phyloP scores from a whole-genome alignment of 2,797 vertebrate genomes.

The Moxostoma hubbsi region DNA sequence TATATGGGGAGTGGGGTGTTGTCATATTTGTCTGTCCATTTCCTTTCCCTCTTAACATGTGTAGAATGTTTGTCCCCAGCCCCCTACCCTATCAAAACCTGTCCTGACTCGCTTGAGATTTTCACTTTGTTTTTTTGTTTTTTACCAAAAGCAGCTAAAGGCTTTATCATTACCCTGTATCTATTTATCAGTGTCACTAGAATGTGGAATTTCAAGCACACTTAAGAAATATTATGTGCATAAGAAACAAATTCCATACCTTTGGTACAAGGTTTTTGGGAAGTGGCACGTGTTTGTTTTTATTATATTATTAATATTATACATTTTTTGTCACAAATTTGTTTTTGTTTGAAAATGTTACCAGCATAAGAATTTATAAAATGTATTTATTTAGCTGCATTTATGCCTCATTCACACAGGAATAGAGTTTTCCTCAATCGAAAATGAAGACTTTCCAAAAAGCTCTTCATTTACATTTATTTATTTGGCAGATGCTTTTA shows the following conservation, averaged over 20 bases:
- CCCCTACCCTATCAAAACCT: conserved; percentile 17
- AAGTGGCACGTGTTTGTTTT: too few species aligned
- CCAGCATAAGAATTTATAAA: not conserved
- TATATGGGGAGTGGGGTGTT: conserved; percentile 19
- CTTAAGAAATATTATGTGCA: conserved; percentile 4
- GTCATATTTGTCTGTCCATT: conserved; percentile 55
- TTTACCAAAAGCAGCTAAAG: conserved; percentile 31
- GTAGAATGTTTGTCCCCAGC: conserved; percentile 49
- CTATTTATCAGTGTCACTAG: conserved; percentile 41
- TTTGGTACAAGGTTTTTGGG: not conserved
- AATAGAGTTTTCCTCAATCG: too few species aligned
- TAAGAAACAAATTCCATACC: not conserved
- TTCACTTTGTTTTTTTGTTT: conserved; percentile 12
- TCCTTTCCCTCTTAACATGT: conserved; percentile 47
- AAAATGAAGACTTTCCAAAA: too few species aligned
- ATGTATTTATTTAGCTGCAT: too few species aligned
- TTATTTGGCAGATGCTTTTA: too few species aligned
- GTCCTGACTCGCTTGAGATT: conserved; percentile 51
- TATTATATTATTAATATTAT: too few species aligned
- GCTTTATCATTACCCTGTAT: conserved; percentile 35
- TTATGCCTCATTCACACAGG: too few species aligned
- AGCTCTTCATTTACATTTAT: too few species aligned
- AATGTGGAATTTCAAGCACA: conserved; percentile 43
- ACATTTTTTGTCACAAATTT: not conserved
- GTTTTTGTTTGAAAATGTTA: not conserved